A percentile compares a stretch with the other conserved stretches of the same genome.
These are phyloP conservation scores for Diplazon laetatorius DNA, from an alignment of 2,888 invertebrate species.

Conservation along the genomic window DNA sequence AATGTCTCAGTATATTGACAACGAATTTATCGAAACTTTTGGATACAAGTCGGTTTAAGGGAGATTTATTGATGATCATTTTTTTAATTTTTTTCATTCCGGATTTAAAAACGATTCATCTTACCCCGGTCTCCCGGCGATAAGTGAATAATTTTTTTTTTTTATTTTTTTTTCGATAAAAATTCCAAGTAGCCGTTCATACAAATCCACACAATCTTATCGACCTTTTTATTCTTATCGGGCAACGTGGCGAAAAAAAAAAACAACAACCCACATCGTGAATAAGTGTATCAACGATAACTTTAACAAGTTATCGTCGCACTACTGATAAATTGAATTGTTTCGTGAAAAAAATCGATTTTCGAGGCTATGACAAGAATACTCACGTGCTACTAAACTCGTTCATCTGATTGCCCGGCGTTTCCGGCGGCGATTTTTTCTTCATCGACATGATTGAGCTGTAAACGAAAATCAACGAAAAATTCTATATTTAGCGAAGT, in stretches of 20 bases:
- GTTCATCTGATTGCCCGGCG: conserved; percentile 72
- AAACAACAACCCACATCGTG: no score
- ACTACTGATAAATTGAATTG: neutral
- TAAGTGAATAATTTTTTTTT: neutral
- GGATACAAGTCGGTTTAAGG: neutral
- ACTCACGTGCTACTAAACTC: conserved; percentile 79
- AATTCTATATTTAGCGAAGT: neutral
- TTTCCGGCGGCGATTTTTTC: conserved; percentile 66
- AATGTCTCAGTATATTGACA: neutral
- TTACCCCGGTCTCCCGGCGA: neutral
- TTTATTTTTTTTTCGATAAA: neutral
- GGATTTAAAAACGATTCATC: no score
- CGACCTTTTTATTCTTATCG: neutral
- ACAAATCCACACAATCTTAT: neutral
- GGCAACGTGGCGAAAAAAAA: neutral
- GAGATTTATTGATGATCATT: no score
- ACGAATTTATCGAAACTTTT: neutral
- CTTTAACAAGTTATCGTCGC: neutral
- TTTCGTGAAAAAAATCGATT: neutral
- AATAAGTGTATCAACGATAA: neutral
- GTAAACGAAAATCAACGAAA: conserved; percentile 40
- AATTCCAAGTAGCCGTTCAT: neutral
- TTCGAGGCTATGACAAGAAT: neutral
- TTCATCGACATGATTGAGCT: conserved; percentile 67
- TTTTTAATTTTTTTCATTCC: no score